Conservation (phyloP, 2,797 vertebrate genomes). For the Discoglossus pictus region DNA sequence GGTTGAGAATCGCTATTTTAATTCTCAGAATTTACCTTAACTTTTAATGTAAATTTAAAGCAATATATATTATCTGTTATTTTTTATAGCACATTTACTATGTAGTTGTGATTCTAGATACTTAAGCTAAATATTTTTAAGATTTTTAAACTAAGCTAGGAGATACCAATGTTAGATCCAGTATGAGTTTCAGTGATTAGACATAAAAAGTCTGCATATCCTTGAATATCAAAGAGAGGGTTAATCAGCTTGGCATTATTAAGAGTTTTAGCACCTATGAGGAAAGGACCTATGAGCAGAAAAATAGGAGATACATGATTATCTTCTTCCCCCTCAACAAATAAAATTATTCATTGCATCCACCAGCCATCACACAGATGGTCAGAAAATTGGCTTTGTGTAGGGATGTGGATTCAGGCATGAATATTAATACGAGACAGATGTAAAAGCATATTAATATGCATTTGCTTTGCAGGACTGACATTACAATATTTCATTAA, state of each 20-base stretch:
- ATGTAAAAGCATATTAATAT: constrained; percentile 99
- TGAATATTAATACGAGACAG: constrained; percentile 99
- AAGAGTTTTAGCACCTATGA: constrained; percentile 84
- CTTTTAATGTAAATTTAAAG: too few species aligned
- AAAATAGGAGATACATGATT: constrained; percentile 86
- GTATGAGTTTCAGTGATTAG: neutral
- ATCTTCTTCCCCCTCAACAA: constrained; percentile 90
- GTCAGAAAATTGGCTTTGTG: constrained; percentile 99
- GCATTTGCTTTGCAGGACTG: constrained; percentile 91
- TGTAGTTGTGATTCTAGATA: too few species aligned
- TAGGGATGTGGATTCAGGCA: constrained; percentile 98
- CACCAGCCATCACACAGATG: constrained; percentile 99
- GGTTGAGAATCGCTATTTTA: too few species aligned
- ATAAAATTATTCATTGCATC: constrained; percentile 99
- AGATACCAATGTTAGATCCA: neutral
- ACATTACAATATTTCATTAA: constrained; percentile 98
- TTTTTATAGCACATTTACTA: too few species aligned
- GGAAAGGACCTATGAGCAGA: constrained; percentile 71
- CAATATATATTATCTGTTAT: too few species aligned
- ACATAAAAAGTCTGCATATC: constrained; percentile 1
- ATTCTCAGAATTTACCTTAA: too few species aligned
- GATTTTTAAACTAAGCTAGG: too few species aligned
- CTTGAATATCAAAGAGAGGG: constrained; percentile 62
- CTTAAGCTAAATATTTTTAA: too few species aligned
- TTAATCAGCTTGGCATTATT: constrained; percentile 72